These are phyloP conservation scores for Drosophila ustulata DNA, from an alignment of 2,888 invertebrate species.

Conservation along the genomic window DNA sequence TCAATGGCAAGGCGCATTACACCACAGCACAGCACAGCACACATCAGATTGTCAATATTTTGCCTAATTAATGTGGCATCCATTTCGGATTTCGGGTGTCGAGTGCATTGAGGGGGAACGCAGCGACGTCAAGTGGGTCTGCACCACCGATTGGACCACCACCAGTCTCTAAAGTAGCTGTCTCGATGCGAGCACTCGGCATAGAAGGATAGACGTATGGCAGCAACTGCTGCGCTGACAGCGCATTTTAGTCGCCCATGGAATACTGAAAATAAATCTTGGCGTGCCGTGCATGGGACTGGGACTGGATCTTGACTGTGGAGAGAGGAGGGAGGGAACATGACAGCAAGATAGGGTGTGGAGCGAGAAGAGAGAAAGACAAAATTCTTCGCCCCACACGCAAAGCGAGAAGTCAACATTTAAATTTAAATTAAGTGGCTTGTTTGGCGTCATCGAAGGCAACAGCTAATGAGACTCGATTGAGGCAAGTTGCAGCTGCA, in stretches of 20 bases:
- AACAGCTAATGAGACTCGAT: conserved; percentile 72
- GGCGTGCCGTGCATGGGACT: conserved; percentile 60
- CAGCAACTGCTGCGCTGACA: conserved; percentile 76
- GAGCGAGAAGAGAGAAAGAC: conserved; percentile 34
- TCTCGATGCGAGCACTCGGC: conserved; percentile 25
- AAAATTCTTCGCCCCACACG: conserved; percentile 79
- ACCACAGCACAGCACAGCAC: conserved; percentile 1
- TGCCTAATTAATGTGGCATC: conserved; percentile 79
- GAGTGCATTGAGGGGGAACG: conserved; percentile 61
- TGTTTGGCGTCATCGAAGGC: conserved; percentile 77
- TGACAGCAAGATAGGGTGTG: neutral
- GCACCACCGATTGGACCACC: conserved; percentile 59
- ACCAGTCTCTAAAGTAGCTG: conserved; percentile 65
- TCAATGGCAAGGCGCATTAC: conserved; percentile 54
- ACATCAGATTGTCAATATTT: conserved; percentile 74
- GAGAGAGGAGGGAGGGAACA: neutral
- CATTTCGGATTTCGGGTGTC: conserved; percentile 76
- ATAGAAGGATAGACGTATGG: conserved; percentile 59
- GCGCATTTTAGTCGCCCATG: conserved; percentile 48
- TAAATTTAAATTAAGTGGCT: conserved; percentile 81
- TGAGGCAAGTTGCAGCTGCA: conserved; percentile 14
- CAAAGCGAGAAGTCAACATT: conserved; percentile 79
- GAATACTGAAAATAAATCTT: conserved; percentile 77
- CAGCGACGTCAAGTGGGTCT: conserved; percentile 46
- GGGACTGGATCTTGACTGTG: neutral